Evolutionary conservation across 2,888 invertebrate species (phyloP).

Genomic region (Orchesellides sinensis): DNA sequence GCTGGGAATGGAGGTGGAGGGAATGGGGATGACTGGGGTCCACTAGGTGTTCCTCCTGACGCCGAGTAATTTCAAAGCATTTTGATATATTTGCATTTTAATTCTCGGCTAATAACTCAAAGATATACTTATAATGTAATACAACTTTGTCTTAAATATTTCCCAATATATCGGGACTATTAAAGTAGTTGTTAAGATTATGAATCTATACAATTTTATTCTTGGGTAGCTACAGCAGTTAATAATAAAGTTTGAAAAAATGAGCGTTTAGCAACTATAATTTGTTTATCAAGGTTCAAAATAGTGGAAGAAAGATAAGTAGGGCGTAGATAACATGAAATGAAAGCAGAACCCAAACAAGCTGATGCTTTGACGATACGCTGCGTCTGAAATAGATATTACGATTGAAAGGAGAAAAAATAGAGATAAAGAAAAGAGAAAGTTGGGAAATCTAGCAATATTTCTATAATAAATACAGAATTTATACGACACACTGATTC

Average conservation of each 20-base stretch:
- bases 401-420: not conserved
- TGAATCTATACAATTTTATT: too few species aligned
- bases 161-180: too few species aligned
- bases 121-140: not conserved
- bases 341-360: slow-evolving; percentile 39
- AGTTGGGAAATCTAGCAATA: not conserved
- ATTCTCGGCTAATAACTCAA: too few species aligned
- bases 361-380: not conserved
- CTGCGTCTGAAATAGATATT: not conserved
- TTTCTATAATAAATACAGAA: not conserved
- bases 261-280: too few species aligned
- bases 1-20: slow-evolving; percentile 71
- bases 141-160: not conserved
- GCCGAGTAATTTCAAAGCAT: too few species aligned
- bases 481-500: not conserved
- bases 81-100: too few species aligned
- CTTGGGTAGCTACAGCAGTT: not conserved
- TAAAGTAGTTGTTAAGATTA: too few species aligned
- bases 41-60: slow-evolving; percentile 79
- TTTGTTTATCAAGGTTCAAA: slow-evolving; percentile 11
- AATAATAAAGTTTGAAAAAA: too few species aligned
- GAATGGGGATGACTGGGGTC: slow-evolving; percentile 73
- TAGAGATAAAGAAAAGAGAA: slow-evolving; percentile 4
- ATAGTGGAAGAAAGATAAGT: slow-evolving; percentile 35
- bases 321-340: slow-evolving; percentile 38